Base-by-base conservation (phyloP, 2,888 invertebrate genomes). In the Acrobasis consociella region DNA sequence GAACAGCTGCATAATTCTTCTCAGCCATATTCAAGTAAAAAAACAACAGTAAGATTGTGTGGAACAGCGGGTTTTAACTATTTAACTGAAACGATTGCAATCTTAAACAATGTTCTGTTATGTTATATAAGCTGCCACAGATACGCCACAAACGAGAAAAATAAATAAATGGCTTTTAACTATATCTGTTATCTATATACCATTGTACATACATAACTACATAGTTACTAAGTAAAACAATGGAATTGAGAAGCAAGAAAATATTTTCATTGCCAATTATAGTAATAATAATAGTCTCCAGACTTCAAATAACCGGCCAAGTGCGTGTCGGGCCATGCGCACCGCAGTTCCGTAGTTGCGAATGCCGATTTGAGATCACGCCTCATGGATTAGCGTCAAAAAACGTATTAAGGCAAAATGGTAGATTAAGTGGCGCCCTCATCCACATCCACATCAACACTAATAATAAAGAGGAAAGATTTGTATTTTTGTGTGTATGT, bases 1-100 rank as follows among this genome's bases (percentile, higher is more conserved):
- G 87, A 37, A 96, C 94, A 8, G 95, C 96, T 1, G 96, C 94
- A 64, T 94, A 87, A 83, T 96, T 96, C 67, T 42, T 56, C 10
- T 89, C 79, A 50, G 67, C 62, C 85, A 85, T 86, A 61, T 50
- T 49, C 9, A 49, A 9, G 9, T 31, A 22, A 17, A 58, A 17
- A 13, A 56, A 46, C 42, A 56, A 42, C 16, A 11, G 9, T 42
- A 42, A 10, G 16, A n/a, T 31, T 9, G 17, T 17, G 7, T 31
- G 31, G 7, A 7, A 42, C 13, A 22, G 17, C 1, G 42, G 17
- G 42, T 42, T 22, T 64, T 70, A 53, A 39, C 51, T 16, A 49
- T 31, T 46, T 22, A 39, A 58, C 22, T n/a, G n/a, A n/a, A 13
- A 49, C 31, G 59, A 59, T 59, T 49, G 11, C 17, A 56, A 56